Conservation (phyloP, 2,888 invertebrate genomes). For the Microctonus brassicae region DNA sequence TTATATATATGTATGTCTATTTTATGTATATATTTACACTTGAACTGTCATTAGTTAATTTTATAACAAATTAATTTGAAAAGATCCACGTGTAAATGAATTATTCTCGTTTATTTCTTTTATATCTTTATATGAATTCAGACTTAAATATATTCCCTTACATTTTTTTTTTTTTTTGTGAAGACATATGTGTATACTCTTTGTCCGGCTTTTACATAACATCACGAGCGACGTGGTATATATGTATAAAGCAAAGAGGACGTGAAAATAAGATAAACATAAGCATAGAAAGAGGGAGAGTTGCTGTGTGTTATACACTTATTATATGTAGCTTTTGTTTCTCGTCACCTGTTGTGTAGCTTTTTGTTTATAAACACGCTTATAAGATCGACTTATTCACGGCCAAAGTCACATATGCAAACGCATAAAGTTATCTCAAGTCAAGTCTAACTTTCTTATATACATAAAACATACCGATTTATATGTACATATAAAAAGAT, state of each 20-base stretch:
- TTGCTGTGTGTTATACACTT: too few relatives aligned
- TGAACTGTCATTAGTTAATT: neutral
- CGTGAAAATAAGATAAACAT: neutral
- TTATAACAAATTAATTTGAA: slow-evolving; percentile 3
- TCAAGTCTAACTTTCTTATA: too few relatives aligned
- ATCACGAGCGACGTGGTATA: neutral
- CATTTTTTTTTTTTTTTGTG: neutral
- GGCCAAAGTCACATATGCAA: slow-evolving; percentile 41
- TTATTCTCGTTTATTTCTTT: slow-evolving; percentile 14
- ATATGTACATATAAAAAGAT: neutral
- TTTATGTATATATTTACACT: neutral
- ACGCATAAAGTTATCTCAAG: slow-evolving; percentile 6
- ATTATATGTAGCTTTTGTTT: too few relatives aligned
- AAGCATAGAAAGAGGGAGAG: too few relatives aligned
- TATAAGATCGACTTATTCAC: slow-evolving; percentile 63
- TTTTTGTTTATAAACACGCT: slow-evolving; percentile 47
- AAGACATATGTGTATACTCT: neutral
- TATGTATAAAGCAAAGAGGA: neutral
- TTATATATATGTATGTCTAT: too few relatives aligned
- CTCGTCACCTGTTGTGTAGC: slow-evolving; percentile 62
- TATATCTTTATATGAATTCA: slow-evolving; percentile 46
- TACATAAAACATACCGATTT: neutral
- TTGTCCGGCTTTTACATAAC: neutral
- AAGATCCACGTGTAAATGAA: slow-evolving; percentile 29
- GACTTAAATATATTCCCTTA: slow-evolving; percentile 12